Percentiles rank a stretch among this genome's conserved stretches.
Evolutionary conservation across 1,140 invertebrate species (phyloP).

Genomic region (Piezodorus guildinii): DNA sequence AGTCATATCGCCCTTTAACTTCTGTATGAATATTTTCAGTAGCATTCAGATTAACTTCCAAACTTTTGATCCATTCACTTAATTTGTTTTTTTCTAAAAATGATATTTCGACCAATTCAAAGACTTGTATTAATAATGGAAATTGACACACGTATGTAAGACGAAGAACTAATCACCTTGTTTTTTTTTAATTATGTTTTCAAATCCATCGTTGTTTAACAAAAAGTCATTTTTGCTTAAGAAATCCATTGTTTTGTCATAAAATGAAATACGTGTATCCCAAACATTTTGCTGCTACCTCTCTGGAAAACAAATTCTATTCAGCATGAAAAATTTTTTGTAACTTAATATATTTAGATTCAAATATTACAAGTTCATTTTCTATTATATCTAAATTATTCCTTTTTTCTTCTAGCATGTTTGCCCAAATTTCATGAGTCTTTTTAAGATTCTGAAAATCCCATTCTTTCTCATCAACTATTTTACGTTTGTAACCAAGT

Average conservation of each 20-base stretch:
- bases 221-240: neutral
- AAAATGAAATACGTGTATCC: neutral
- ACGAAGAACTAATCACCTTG: neutral
- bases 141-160: too few relatives aligned
- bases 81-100: neutral
- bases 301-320: neutral
- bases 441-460: neutral
- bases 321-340: neutral
- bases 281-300: neutral
- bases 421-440: neutral
- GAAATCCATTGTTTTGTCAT: neutral
- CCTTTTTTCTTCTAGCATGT: neutral
- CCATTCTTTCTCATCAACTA: slow-evolving; percentile 3
- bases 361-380: neutral
- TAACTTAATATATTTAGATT: neutral
- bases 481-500: neutral
- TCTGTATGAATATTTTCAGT: neutral
- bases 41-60: neutral
- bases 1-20: neutral
- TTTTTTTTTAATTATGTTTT: slow-evolving; percentile 1
- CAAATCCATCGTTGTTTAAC: neutral
- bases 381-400: neutral
- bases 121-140: too few relatives aligned
- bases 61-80: neutral
- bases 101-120: too few relatives aligned